phyloP scores from a whole-genome alignment of 2,888 invertebrate species.

The Stenodera caucasica region DNA sequence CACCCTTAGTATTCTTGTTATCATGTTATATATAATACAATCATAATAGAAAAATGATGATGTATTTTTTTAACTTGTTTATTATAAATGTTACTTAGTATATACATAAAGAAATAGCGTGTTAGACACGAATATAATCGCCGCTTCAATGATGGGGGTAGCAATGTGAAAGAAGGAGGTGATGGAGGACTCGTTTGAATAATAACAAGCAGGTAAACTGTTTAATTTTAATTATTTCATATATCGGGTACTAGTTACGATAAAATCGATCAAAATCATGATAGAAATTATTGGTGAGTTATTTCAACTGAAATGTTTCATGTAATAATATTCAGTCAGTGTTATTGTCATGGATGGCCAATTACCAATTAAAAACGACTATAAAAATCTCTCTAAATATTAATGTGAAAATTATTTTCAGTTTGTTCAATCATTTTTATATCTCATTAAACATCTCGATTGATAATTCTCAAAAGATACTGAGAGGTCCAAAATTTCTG shows the following conservation, averaged over 20 bases:
- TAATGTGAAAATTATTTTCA: neutral
- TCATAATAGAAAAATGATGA: constrained; percentile 14
- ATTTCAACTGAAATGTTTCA: neutral
- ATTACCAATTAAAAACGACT: neutral
- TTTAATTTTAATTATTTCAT: too few relatives aligned
- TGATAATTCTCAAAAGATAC: too few relatives aligned
- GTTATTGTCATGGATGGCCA: too few relatives aligned
- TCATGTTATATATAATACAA: constrained; percentile 30
- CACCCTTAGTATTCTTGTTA: constrained; percentile 31
- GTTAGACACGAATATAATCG: constrained; percentile 22
- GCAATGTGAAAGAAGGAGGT: constrained; percentile 6
- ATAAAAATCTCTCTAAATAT: neutral
- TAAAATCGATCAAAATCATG: neutral
- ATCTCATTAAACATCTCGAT: neutral
- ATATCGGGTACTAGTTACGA: neutral
- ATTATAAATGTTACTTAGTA: constrained; percentile 14
- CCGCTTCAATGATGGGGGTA: constrained; percentile 25
- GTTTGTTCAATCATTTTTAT: neutral
- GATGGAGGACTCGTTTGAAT: neutral
- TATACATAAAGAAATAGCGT: constrained; percentile 1
- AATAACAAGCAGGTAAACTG: constrained; percentile 21
- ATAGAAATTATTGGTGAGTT: too few relatives aligned
- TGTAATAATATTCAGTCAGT: too few relatives aligned
- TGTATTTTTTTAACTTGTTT: constrained; percentile 23
- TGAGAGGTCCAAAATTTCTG: neutral